Base-by-base conservation (phyloP, 1,140 invertebrate species). In the Cephus cinctus region DNA sequence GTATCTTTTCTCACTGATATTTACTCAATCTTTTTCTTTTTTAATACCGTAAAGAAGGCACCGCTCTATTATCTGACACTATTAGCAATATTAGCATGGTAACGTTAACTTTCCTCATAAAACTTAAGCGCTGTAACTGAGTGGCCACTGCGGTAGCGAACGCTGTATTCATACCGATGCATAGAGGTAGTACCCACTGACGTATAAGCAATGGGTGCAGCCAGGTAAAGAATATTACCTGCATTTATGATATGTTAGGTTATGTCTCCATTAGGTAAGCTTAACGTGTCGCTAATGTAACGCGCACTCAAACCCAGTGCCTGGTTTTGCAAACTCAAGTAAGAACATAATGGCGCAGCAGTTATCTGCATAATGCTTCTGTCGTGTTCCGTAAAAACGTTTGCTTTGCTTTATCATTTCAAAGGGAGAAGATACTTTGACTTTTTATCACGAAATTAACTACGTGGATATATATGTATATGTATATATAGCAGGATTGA, bases 21-120 rank as follows among this genome's bases (percentile, higher is more conserved):
- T n/a, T n/a, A n/a, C n/a, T n/a, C n/a, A n/a, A n/a, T n/a, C n/a
- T n/a, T n/a, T n/a, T n/a, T n/a, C n/a, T n/a, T n/a, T n/a, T n/a
- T n/a, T n/a, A n/a, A n/a, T n/a, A n/a, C 41, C 46, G 46, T 48
- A 41, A 48, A 48, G 34, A 14, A 34, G 38, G 32, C 30, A 36
- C 34, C 36, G 47, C 32, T 52, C 43, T 12, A 32, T 51, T 43
- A 35, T 30, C 38, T 42, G 38, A 50, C 45, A 47, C 40, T 46
- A 47, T 47, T 51, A 51, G 49, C 43, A 38, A 56, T 45, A 52
- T 48, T 47, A 52, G 50, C 46, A 46, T 47, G 47, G 36, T 36
- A 45, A 47, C 47, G 49, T 58, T 61, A 56, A 54, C 54, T 58
- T 43, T 36, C 30, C 25, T 52, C 49, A 41, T 62, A 56, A 62